Evolutionary conservation across 2,113 vertebrate species (phyloP).

Genomic region (Mastomys coucha): DNA sequence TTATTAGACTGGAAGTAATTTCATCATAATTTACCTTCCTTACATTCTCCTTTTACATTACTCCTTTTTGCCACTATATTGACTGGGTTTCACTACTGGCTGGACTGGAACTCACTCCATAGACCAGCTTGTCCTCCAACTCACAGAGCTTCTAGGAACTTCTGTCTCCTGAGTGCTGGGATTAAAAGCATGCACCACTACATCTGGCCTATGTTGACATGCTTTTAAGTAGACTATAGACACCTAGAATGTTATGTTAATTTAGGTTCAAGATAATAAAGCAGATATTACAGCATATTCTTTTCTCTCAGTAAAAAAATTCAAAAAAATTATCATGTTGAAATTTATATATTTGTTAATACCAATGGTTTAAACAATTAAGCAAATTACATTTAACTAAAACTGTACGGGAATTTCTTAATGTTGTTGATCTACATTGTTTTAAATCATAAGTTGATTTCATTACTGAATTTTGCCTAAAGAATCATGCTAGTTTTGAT

Average conservation of each 20-base stretch:
- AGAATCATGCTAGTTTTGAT: background rate
- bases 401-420: background rate
- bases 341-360: background rate
- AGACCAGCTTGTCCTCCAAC: background rate
- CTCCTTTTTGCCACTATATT: background rate
- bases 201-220: background rate
- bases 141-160: background rate
- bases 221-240: background rate
- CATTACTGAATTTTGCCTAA: conserved; percentile 25
- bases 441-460: background rate
- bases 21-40: background rate
- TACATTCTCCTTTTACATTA: background rate
- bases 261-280: background rate
- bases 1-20: background rate
- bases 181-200: background rate
- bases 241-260: background rate
- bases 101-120: background rate
- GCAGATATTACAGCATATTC: background rate
- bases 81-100: background rate
- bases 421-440: background rate
- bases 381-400: background rate
- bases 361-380: background rate
- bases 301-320: background rate
- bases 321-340: background rate
- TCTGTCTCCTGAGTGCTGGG: background rate